Conservation (phyloP, 2,888 invertebrate genomes). For the Baccha elongata region DNA sequence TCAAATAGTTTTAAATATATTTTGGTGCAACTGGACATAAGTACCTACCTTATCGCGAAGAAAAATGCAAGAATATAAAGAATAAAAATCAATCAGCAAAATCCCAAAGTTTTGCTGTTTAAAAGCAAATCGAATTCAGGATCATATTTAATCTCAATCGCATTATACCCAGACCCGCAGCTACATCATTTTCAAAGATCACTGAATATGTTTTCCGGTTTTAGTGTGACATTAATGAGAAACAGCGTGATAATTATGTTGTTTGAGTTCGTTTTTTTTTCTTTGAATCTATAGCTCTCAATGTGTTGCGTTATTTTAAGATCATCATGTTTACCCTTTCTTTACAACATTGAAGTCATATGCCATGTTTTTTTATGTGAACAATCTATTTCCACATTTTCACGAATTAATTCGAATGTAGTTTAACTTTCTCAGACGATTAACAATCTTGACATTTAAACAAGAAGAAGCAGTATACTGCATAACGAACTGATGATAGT, state of each 20-base stretch:
- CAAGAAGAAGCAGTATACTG: no score
- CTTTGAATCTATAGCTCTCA: background rate
- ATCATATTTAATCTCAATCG: constrained; percentile 36
- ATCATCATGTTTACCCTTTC: constrained; percentile 18
- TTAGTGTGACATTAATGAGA: constrained; percentile 65
- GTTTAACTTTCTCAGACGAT: background rate
- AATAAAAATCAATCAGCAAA: no score
- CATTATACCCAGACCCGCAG: constrained; percentile 2
- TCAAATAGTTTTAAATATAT: no score
- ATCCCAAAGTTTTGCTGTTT: constrained; percentile 38
- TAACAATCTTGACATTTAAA: no score
- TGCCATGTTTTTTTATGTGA: constrained; percentile 46
- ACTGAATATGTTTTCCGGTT: constrained; percentile 14
- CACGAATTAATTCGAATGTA: constrained; percentile 51
- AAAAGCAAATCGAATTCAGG: constrained; percentile 45
- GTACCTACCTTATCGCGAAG: no score
- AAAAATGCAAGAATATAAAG: no score
- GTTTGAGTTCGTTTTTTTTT: background rate
- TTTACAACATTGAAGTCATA: constrained; percentile 28
- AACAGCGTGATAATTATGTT: constrained; percentile 5
- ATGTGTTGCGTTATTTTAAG: background rate
- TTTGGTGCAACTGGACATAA: no score
- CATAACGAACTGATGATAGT: no score
- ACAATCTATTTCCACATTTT: constrained; percentile 47
- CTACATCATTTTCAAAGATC: constrained; percentile 19